phyloP scores from a whole-genome alignment of 2,797 vertebrate genomes.

The Neosilurus mollespiculum region DNA sequence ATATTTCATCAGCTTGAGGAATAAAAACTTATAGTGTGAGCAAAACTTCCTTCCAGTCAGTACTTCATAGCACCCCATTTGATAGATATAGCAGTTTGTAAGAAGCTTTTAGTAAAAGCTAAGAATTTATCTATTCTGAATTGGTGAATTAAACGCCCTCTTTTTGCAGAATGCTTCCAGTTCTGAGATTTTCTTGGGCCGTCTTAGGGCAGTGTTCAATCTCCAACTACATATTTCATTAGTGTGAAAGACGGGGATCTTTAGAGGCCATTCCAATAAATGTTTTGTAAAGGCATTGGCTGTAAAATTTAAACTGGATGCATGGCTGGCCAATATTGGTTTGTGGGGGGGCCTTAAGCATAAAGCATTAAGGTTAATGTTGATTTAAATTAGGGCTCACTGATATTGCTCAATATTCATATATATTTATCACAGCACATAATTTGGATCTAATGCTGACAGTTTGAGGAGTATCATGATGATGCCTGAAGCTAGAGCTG shows the following conservation, averaged over 20 bases:
- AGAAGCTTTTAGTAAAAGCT: not conserved
- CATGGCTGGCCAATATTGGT: no score
- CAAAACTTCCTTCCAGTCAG: not conserved
- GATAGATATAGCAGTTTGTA: not conserved
- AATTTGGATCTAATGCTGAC: no score
- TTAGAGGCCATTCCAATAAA: not conserved
- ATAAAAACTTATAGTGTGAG: not conserved
- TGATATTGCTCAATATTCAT: no score
- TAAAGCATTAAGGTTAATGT: no score
- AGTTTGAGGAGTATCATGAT: no score
- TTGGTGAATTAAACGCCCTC: not conserved
- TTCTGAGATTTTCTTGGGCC: not conserved
- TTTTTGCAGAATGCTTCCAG: not conserved
- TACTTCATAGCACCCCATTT: not conserved
- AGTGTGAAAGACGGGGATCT: not conserved
- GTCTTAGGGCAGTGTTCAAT: not conserved
- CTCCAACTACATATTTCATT: not conserved
- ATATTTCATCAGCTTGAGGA: not conserved
- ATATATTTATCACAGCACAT: no score
- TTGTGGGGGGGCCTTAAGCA: no score
- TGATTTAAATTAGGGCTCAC: no score
- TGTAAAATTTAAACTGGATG: not conserved
- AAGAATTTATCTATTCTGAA: not conserved
- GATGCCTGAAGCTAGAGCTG: no score
- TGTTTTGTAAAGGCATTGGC: not conserved